phyloP scores from a whole-genome alignment of 2,888 invertebrate species.

The Elgonia sp. region DNA sequence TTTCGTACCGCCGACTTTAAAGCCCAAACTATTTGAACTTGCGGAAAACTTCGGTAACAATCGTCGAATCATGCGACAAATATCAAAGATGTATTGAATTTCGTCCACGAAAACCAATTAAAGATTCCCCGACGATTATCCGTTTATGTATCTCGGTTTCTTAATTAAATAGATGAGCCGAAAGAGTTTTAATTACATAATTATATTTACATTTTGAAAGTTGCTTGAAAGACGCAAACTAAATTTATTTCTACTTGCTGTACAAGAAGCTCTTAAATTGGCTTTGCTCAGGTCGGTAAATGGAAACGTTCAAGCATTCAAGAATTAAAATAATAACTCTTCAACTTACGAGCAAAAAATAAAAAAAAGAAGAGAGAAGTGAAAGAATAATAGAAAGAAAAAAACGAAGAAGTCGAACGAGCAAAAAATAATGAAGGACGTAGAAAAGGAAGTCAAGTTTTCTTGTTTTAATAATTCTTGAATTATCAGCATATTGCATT shows the following conservation, averaged over 20 bases:
- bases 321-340: slow-evolving; percentile 61
- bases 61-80: slow-evolving; percentile 17
- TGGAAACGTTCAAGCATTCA: slow-evolving; percentile 49
- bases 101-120: slow-evolving; percentile 26
- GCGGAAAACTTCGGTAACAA: slow-evolving; percentile 39
- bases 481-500: slow-evolving; percentile 30
- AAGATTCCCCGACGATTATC: slow-evolving; percentile 45
- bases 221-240: slow-evolving; percentile 45
- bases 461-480: background rate
- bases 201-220: slow-evolving; percentile 55
- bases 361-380: background rate
- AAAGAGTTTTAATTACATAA: slow-evolving; percentile 62
- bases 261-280: slow-evolving; percentile 57
- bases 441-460: background rate
- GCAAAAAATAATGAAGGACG: no score
- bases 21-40: slow-evolving; percentile 39
- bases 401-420: background rate
- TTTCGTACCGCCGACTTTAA: slow-evolving; percentile 40
- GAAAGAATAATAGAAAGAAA: background rate
- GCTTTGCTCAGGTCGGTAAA: slow-evolving; percentile 47
- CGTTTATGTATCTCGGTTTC: slow-evolving; percentile 47
- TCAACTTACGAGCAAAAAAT: slow-evolving; percentile 35
- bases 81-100: slow-evolving; percentile 40
- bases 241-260: slow-evolving; percentile 46
- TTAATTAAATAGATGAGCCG: slow-evolving; percentile 44